Evolutionary conservation across 2,888 invertebrate genomes (phyloP), one percentile per base, ranked within the genome.

Genomic region (Drosophila antonietae): DNA sequence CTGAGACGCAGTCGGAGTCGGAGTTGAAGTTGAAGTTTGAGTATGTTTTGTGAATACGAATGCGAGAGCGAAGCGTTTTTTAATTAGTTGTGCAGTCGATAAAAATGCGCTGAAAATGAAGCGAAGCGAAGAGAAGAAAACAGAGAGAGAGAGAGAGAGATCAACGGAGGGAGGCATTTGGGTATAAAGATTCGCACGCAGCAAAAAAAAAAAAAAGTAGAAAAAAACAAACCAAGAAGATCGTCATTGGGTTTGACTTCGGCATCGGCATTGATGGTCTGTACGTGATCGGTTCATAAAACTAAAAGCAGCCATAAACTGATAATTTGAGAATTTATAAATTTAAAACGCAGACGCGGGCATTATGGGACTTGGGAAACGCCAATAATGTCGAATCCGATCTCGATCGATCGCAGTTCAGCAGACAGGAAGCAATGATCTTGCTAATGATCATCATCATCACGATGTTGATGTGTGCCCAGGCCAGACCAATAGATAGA

Each of bases 231-330:
- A 35, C 12, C 1, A 35, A 35, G 52, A 52, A 55, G 67, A 81
- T 63, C 68, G 61, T 37, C 55, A 55, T 53, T 62, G 87, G 80
- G 75, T 46, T 46, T 53, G 62, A 61, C 39, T 49, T 49, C 57
- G 62, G 66, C 39, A n/a, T 43, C 55, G 60, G 68, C 41, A 41
- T 63, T 77, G 81, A 88, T 86, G 89, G 87, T 71, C 67, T 55
- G 80, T 89, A 90, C 89, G 90, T 90, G 86, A 90, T 90, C 89
- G 90, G 77, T 86, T 88, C 90, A 90, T 90, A 90, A 87, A 86
- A 86, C 84, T 81, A 87, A 87, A 89, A 88, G 84, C 87, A 75
- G 53, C 83, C 89, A 86, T 87, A 88, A 90, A 90, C 87, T 83
- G 86, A 85, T 87, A 88, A 87, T 86, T 88, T 88, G 79, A 80